Conservation (phyloP, 2,797 vertebrate species). For the Lerista edwardsae region DNA sequence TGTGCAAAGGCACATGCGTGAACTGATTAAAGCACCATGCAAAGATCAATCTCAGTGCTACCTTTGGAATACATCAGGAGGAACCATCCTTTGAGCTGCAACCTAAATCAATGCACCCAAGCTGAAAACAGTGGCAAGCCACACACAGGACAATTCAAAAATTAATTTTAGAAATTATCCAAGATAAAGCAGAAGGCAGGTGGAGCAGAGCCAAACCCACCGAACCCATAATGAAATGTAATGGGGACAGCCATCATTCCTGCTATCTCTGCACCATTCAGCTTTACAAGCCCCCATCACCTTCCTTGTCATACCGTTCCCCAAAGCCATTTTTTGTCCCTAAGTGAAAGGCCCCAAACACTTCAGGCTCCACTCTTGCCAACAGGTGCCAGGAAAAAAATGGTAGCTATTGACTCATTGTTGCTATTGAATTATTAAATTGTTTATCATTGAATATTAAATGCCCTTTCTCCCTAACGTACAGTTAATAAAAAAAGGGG, state of each 20-base stretch:
- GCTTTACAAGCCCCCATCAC: background rate
- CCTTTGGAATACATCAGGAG: background rate
- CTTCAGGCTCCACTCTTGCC: background rate
- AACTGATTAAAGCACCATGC: background rate
- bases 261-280: background rate
- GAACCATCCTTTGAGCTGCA: background rate
- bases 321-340: background rate
- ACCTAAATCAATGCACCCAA: background rate
- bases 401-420: background rate
- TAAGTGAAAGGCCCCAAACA: background rate
- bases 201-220: background rate
- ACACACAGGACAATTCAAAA: no score
- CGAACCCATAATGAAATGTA: background rate
- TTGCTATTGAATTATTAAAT: constrained; percentile 31
- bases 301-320: no score
- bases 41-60: background rate
- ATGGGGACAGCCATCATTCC: background rate
- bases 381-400: constrained; percentile 6
- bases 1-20: background rate
- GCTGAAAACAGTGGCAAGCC: background rate
- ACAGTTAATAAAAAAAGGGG: constrained; percentile 47
- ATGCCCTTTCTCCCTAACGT: constrained; percentile 51
- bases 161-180: background rate
- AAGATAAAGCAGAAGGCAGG: background rate
- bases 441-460: constrained; percentile 48